phyloP scores from a whole-genome alignment of 2,797 vertebrate species.

The Acrossocheilus wenchowensis region DNA sequence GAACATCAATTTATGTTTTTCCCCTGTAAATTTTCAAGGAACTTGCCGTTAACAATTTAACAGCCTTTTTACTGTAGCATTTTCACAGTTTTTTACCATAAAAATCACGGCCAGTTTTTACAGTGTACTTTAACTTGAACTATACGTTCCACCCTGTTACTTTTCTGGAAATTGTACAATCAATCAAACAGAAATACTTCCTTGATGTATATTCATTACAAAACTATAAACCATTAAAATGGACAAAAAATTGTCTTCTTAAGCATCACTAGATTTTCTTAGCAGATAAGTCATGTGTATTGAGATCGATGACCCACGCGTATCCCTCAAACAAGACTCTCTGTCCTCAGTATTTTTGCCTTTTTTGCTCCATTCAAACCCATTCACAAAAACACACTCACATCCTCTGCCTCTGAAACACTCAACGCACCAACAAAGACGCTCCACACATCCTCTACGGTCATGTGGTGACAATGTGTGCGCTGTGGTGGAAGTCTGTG shows the following conservation, averaged over 20 bases:
- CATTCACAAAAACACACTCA: conserved; percentile 38
- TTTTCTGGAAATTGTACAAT: neutral
- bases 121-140: no score
- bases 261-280: conserved; percentile 5
- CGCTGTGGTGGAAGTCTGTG: conserved; percentile 77
- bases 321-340: conserved; percentile 18
- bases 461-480: conserved; percentile 87
- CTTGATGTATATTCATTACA: neutral
- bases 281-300: conserved; percentile 14
- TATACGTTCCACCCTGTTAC: neutral
- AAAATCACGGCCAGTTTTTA: no score
- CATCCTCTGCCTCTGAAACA: conserved; percentile 58
- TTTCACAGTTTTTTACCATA: no score
- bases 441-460: conserved; percentile 53
- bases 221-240: neutral
- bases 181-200: neutral
- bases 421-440: conserved; percentile 55
- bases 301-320: neutral
- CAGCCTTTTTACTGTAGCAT: no score
- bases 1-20: no score
- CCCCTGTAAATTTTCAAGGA: no score
- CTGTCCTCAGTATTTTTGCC: conserved; percentile 9
- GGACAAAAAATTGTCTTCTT: neutral
- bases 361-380: conserved; percentile 9
- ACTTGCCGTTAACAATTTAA: no score